A percentile compares a stretch with the other conserved stretches of the same genome.
Conservation (phyloP, 2,113 vertebrate species). For the Thalassoma bifasciatum region DNA sequence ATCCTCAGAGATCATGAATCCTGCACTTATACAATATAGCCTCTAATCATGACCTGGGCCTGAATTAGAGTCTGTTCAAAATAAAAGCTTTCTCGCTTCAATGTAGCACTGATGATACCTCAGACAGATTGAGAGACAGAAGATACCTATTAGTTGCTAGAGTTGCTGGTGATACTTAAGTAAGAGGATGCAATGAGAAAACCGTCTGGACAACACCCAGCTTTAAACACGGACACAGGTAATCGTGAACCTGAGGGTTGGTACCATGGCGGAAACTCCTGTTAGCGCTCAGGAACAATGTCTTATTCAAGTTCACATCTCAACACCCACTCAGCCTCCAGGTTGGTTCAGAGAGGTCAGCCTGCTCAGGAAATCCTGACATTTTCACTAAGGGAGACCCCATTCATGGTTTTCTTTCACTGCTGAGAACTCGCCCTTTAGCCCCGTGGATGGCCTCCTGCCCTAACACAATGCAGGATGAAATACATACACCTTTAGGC, state of each 20-base stretch:
- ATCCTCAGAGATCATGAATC: not conserved
- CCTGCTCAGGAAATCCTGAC: conserved; percentile 69
- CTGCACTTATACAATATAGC: not conserved
- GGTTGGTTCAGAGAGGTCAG: not conserved
- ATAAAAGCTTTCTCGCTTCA: too few species aligned
- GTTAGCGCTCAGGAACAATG: conserved; percentile 50
- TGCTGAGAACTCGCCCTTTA: too few species aligned
- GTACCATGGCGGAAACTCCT: conserved; percentile 37
- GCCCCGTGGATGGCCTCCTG: too few species aligned
- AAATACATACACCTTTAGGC: not conserved
- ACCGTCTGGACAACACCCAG: conserved; percentile 25
- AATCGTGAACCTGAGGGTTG: too few species aligned
- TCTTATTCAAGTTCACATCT: conserved; percentile 48
- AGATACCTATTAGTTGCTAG: too few species aligned
- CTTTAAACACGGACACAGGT: conserved; percentile 10
- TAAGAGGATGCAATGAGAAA: not conserved
- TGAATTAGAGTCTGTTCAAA: too few species aligned
- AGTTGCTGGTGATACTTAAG: too few species aligned
- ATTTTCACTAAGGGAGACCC: conserved; percentile 29
- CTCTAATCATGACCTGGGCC: not conserved
- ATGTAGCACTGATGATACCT: too few species aligned
- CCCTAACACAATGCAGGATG: too few species aligned
- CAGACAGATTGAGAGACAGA: too few species aligned
- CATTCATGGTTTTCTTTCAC: not conserved
- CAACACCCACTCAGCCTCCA: conserved; percentile 16